Conservation (phyloP, 1,140 invertebrate species). For the Caenorhabditis inopinata region DNA sequence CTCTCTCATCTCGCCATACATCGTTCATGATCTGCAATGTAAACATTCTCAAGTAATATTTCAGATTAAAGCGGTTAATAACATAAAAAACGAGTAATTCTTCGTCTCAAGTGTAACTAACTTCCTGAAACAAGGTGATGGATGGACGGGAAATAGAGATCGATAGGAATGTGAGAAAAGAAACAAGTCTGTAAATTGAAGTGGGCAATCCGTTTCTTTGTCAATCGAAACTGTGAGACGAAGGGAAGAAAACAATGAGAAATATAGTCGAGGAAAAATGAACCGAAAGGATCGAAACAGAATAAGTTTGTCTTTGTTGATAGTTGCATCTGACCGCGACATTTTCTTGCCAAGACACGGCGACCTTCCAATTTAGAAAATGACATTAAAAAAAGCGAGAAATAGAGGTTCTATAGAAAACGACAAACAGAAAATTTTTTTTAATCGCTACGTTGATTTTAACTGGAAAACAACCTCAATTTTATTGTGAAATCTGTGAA, state of each 20-base stretch:
- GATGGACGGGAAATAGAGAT: not conserved
- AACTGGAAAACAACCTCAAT: too few species aligned
- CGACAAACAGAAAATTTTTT: not conserved
- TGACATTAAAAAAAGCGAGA: not conserved
- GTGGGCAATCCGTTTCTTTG: not conserved
- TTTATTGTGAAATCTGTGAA: too few species aligned
- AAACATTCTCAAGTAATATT: too few species aligned
- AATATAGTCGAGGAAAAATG: not conserved
- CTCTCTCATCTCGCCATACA: not conserved
- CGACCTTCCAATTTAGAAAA: not conserved
- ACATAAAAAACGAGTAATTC: too few species aligned
- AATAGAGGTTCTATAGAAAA: not conserved
- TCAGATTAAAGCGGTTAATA: too few species aligned
- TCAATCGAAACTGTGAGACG: constrained; percentile 15
- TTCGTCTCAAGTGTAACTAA: not conserved
- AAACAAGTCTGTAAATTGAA: constrained; percentile 30
- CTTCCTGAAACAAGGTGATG: not conserved
- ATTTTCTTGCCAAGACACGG: not conserved
- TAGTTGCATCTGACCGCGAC: not conserved
- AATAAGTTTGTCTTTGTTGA: constrained; percentile 3
- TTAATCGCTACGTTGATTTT: not conserved
- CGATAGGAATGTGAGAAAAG: not conserved
- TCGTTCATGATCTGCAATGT: too few species aligned
- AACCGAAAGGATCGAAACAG: not conserved
- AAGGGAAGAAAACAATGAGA: not conserved